Conservation (phyloP, 2,888 invertebrate species). For the Calameuta filiformis region DNA sequence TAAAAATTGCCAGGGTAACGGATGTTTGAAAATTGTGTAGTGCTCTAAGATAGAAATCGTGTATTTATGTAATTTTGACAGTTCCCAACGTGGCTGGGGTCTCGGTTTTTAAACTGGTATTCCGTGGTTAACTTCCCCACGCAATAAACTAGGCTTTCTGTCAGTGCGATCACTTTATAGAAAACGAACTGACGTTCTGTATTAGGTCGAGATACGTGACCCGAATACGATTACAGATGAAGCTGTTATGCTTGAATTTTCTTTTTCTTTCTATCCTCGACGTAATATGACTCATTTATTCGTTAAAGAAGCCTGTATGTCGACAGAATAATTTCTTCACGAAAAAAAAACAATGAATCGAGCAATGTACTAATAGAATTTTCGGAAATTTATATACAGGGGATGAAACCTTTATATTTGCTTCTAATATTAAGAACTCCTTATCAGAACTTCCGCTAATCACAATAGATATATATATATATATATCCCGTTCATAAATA, state of each 20-base stretch:
- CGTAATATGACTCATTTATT: not conserved
- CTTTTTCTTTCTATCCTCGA: not conserved
- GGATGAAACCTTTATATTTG: not conserved
- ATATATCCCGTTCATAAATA: too few species aligned
- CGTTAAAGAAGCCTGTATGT: not conserved
- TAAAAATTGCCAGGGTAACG: not conserved
- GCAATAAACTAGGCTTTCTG: not conserved
- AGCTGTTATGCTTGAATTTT: not conserved
- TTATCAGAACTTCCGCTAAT: not conserved
- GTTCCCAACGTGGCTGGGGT: not conserved
- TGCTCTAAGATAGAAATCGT: not conserved
- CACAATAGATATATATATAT: not conserved
- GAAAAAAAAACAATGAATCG: not conserved
- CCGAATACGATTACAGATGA: not conserved
- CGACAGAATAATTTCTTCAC: not conserved
- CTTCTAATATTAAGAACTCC: not conserved
- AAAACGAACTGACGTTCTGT: not conserved
- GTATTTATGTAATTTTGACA: not conserved
- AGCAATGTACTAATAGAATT: not conserved
- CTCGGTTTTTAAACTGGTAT: not conserved
- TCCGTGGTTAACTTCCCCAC: not conserved
- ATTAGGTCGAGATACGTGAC: not conserved
- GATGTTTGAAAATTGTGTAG: not conserved
- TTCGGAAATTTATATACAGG: not conserved
- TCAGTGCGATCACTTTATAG: not conserved